phyloP scores from a whole-genome alignment of 2,113 vertebrate species.

The Pollimyrus isidori region DNA sequence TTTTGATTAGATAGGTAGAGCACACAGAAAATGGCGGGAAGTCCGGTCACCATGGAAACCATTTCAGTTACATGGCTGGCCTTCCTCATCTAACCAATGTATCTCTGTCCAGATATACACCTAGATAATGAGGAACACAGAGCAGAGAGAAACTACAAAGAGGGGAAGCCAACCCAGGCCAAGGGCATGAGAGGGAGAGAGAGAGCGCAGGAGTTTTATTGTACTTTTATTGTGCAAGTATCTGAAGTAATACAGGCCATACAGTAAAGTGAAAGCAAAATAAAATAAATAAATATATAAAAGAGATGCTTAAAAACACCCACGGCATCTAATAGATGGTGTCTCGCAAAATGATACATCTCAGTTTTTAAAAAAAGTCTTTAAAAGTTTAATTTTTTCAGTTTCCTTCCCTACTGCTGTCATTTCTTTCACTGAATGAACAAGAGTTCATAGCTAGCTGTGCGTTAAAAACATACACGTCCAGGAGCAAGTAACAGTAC shows the following conservation, averaged over 20 bases:
- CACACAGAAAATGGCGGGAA: background rate
- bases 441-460: background rate
- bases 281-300: background rate
- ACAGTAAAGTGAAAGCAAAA: background rate
- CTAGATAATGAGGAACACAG: background rate
- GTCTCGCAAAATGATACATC: background rate
- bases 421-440: background rate
- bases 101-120: slow-evolving; percentile 6
- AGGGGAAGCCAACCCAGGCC: background rate
- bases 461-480: background rate
- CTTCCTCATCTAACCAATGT: background rate
- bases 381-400: background rate
- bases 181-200: background rate
- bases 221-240: background rate
- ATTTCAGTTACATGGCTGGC: background rate
- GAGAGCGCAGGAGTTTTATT: background rate
- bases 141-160: background rate
- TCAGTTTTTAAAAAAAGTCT: background rate
- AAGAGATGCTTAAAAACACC: background rate
- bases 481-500: background rate
- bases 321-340: background rate
- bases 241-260: background rate
- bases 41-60: background rate
- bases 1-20: background rate
- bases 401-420: background rate